Conservation (phyloP, 2,797 vertebrate genomes). For the Carcharodon carcharias region DNA sequence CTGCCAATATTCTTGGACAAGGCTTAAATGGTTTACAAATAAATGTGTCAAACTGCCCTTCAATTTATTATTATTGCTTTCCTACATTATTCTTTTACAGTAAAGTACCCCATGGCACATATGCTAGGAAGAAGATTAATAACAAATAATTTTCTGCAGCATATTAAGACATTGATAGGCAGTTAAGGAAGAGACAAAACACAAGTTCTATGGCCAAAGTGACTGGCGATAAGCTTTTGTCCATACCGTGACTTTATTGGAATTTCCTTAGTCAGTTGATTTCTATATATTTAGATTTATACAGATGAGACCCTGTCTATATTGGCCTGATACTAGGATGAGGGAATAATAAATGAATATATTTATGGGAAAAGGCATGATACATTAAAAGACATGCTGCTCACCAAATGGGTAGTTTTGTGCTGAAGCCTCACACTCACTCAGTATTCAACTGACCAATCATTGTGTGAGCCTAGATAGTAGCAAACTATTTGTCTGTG, state of each 20-base stretch:
- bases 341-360: not conserved
- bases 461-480: not conserved
- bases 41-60: not conserved
- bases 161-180: not conserved
- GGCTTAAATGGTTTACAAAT: not conserved
- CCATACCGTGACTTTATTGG: not conserved
- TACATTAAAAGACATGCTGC: not conserved
- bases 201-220: not conserved
- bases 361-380: not conserved
- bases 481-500: not conserved
- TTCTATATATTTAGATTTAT: not conserved
- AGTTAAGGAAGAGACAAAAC: not conserved
- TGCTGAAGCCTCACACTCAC: not conserved
- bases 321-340: not conserved
- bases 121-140: not conserved
- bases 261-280: not conserved
- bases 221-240: not conserved
- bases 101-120: not conserved
- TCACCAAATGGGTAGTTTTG: not conserved
- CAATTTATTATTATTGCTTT: not conserved
- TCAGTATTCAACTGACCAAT: not conserved
- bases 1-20: not conserved
- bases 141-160: not conserved
- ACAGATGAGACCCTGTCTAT: not conserved
- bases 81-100: not conserved